Conservation (phyloP, 1,140 invertebrate species). For the Cydia amplana region DNA sequence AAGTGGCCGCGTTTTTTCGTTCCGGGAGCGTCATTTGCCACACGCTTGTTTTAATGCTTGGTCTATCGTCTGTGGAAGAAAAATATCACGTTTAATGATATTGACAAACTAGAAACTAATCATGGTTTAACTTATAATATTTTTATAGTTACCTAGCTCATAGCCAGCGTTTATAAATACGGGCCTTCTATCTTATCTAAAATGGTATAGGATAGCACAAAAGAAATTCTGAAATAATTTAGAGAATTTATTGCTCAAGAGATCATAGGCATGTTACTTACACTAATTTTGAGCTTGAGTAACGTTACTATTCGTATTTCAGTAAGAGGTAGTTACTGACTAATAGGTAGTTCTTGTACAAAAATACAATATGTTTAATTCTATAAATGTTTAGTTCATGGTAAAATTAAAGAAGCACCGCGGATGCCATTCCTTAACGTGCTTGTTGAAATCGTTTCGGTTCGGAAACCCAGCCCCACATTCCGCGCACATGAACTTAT, state of each 20-base stretch:
- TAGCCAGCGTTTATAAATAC: not conserved
- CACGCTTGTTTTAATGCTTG: slow-evolving; percentile 38
- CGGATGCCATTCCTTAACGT: slow-evolving; percentile 59
- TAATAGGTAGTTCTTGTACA: not conserved
- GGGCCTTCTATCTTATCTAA: not conserved
- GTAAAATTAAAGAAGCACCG: slow-evolving; percentile 46
- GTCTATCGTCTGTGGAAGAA: slow-evolving; percentile 42
- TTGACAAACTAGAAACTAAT: not conserved
- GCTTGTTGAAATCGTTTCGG: slow-evolving; percentile 51
- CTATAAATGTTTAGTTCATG: slow-evolving; percentile 36
- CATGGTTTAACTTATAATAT: not conserved
- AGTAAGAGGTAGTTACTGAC: slow-evolving; percentile 6
- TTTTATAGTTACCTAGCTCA: slow-evolving; percentile 1
- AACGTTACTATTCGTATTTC: not conserved
- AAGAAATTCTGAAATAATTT: not conserved
- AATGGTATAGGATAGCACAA: not conserved
- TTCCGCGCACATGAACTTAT: slow-evolving; percentile 70
- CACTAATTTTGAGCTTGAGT: not conserved
- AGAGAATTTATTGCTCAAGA: not conserved
- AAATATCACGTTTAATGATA: slow-evolving; percentile 25
- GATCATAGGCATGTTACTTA: not conserved
- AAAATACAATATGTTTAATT: not conserved
- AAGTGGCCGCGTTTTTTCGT: slow-evolving; percentile 50
- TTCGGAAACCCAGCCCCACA: slow-evolving; percentile 72
- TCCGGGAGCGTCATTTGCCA: slow-evolving; percentile 46